Percentiles rank a stretch among this genome's conserved stretches.
These are phyloP conservation scores for Rhinogobio ventralis DNA, from an alignment of 2,797 vertebrate species.

Conservation along the genomic window DNA sequence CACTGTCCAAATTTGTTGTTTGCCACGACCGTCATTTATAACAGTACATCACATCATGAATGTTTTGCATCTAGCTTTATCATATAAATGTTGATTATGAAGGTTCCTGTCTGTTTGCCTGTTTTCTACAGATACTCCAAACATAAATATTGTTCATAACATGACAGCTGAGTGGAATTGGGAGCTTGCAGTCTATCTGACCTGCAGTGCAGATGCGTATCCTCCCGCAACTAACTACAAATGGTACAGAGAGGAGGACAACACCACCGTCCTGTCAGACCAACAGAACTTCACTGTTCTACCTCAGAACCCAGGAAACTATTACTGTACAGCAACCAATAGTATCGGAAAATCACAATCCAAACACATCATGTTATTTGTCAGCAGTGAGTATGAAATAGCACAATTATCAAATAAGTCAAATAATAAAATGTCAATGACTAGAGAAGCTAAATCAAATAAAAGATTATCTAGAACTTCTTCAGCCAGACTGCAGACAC, in stretches of 20 bases:
- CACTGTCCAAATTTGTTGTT: background rate
- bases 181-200: constrained; percentile 56
- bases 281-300: constrained; percentile 49
- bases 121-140: constrained; percentile 68
- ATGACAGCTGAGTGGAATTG: background rate
- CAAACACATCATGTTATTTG: constrained; percentile 43
- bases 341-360: constrained; percentile 43
- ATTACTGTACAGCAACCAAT: constrained; percentile 71
- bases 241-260: constrained; percentile 62
- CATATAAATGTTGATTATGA: background rate
- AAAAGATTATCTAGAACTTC: background rate
- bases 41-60: too few relatives aligned
- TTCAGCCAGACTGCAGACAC: background rate
- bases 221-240: constrained; percentile 38
- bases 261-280: accelerated
- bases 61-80: background rate
- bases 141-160: constrained; percentile 50
- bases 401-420: background rate
- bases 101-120: background rate
- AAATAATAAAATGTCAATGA: background rate
- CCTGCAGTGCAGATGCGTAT: constrained; percentile 63
- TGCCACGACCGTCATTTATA: background rate
- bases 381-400: constrained; percentile 62
- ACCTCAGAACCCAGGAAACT: constrained; percentile 64
- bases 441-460: background rate